Percentiles rank a stretch among this genome's conserved stretches.
Evolutionary conservation across 2,113 vertebrate species (phyloP).

Genomic region (Oncorhynchus masou): DNA sequence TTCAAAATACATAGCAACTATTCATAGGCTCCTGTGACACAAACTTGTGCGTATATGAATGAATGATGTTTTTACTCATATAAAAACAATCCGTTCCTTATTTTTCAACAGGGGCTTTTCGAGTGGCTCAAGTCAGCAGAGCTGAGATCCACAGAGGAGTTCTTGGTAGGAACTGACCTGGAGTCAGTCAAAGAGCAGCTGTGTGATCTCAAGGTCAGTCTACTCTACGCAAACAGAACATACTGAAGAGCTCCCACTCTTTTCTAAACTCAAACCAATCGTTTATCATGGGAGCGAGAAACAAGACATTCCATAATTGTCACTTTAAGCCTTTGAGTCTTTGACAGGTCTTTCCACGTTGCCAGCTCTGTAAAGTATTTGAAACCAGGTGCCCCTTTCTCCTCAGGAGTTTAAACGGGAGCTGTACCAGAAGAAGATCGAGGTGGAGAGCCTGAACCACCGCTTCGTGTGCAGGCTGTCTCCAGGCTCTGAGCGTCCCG

Average conservation of each 20-base stretch:
- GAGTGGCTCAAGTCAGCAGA: slow-evolving; percentile 82
- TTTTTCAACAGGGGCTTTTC: slow-evolving; percentile 71
- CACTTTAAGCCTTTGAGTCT: too few species aligned
- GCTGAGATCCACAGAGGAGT: slow-evolving; percentile 76
- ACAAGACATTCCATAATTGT: too few species aligned
- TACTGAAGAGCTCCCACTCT: background rate
- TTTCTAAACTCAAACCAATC: background rate
- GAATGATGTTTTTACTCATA: background rate
- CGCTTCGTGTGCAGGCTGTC: slow-evolving; percentile 69
- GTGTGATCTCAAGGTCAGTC: slow-evolving; percentile 80
- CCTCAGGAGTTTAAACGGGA: slow-evolving; percentile 83
- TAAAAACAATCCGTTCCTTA: background rate
- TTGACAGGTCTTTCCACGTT: background rate
- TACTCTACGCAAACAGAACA: background rate
- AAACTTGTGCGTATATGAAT: background rate
- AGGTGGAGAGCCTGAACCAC: slow-evolving; percentile 83
- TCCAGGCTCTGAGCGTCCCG: slow-evolving; percentile 55
- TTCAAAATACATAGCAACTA: background rate
- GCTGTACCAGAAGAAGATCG: slow-evolving; percentile 86
- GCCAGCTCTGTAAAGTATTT: background rate
- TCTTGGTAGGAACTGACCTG: slow-evolving; percentile 76
- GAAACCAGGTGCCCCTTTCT: background rate
- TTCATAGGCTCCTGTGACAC: background rate
- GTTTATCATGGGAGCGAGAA: background rate
- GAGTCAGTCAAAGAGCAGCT: slow-evolving; percentile 82